Base-by-base conservation (phyloP, 2,888 invertebrate species). In the Cryptops parisi region DNA sequence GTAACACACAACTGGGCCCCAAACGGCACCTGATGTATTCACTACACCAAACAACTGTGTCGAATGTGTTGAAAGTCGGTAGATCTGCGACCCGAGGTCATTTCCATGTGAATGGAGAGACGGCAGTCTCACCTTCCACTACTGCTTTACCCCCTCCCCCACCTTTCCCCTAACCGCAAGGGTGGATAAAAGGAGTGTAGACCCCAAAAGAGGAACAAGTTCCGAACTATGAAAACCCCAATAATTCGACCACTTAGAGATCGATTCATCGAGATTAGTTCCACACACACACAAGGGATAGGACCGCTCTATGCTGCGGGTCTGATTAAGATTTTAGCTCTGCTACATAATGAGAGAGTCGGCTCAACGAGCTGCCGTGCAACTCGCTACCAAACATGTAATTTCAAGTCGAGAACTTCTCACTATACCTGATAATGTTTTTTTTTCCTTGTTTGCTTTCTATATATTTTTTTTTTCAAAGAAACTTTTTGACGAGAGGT, bases 281-380 rank as follows among this genome's bases (percentile, higher is more conserved):
- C 39, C 33, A 22, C 40, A 40, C 38, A 21, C 22, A n/a, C n/a
- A n/a, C n/a, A n/a, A n/a, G n/a, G n/a, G n/a, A n/a, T n/a, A n/a
- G n/a, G 39, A 39, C 39, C 39, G 19, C 19, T 15, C 19, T 15
- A 22, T 39, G 23, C 49, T 19, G 21, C n/a, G 25, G 12, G 27
- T 26, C 43, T 51, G 51, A 51, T 51, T 51, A 44, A 51, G 51
- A 51, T 51, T 51, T 51, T 26, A 51, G 43, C n/a, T 17, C 5
- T 12, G 17, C 9, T 17, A 17, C 5, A 17, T 19, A 41, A 41
- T 41, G n/a, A 41, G 43, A 41, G n/a, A 41, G n/a, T 15, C 33
- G 33, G 33, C 33, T 33, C 33, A 9, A 9, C 5, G 43, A 41
- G 43, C 19, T 41, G 43, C 43, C 43, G 19, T n/a, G 15, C 43